Evolutionary conservation across 1,140 invertebrate genomes (phyloP).

Genomic region (Trichonephila clavata): DNA sequence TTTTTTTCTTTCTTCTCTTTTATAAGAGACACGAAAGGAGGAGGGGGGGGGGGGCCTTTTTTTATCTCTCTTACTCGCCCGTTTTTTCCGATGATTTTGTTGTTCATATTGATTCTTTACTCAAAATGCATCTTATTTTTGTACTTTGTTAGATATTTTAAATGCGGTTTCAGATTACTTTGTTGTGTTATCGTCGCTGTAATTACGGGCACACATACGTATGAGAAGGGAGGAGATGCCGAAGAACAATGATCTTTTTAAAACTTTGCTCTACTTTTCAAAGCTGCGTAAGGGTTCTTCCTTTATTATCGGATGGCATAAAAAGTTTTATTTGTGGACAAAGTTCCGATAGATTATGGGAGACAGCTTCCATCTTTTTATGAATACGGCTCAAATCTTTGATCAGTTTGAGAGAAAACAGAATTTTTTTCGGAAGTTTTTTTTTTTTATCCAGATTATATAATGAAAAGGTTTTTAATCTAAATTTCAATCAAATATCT

Average conservation of each 20-base stretch:
- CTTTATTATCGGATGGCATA: neutral
- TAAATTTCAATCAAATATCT: no score
- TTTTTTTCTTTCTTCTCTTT: slow-evolving; percentile 34
- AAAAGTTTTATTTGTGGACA: neutral
- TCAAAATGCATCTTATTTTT: slow-evolving; percentile 21
- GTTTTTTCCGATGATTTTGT: slow-evolving; percentile 14
- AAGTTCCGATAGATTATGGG: neutral
- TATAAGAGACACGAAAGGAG: neutral
- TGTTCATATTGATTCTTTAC: slow-evolving; percentile 22
- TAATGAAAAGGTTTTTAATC: no score
- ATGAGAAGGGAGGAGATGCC: neutral
- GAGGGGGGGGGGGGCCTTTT: neutral
- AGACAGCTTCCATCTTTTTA: no score
- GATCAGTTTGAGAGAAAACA: no score
- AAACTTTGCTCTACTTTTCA: neutral
- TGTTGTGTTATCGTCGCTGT: neutral
- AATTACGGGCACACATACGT: neutral
- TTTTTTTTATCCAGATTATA: neutral
- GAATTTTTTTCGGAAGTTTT: neutral
- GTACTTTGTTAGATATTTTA: neutral
- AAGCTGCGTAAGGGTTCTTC: neutral
- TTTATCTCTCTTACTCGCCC: neutral
- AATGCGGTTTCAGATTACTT: neutral
- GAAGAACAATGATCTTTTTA: neutral
- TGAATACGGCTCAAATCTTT: no score